These are phyloP conservation scores for Dexiosoma caninum DNA, from an alignment of 2,888 invertebrate genomes.

Conservation along the genomic window DNA sequence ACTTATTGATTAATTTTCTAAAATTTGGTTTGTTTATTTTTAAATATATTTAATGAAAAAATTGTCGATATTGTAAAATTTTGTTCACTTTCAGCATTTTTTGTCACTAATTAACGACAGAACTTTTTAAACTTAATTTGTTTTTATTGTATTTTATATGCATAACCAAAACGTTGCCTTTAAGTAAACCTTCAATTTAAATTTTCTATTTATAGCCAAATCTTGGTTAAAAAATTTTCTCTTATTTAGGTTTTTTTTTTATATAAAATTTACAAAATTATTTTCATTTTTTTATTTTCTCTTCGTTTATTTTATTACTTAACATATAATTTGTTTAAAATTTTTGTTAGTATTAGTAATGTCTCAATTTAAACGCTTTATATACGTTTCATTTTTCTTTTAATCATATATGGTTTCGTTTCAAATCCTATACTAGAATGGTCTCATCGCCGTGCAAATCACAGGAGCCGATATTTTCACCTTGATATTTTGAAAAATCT, in stretches of 20 bases:
- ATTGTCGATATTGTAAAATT: slow-evolving; percentile 45
- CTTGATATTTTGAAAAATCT: slow-evolving; percentile 81
- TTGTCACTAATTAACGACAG: slow-evolving; percentile 39
- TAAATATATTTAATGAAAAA: slow-evolving; percentile 41
- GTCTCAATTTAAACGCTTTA: slow-evolving; percentile 41
- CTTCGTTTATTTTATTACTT: slow-evolving; percentile 31
- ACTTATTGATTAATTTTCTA: slow-evolving; percentile 52
- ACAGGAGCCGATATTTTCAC: slow-evolving; percentile 81
- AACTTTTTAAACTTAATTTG: not conserved
- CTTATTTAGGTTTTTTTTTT: slow-evolving; percentile 26
- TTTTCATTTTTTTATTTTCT: slow-evolving; percentile 43
- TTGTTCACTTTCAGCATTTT: slow-evolving; percentile 48
- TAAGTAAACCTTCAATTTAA: not conserved
- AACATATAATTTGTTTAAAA: slow-evolving; percentile 56
- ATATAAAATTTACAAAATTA: slow-evolving; percentile 62
- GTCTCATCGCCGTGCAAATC: slow-evolving; percentile 78
- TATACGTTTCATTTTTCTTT: slow-evolving; percentile 63
- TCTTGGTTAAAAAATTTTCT: not conserved
- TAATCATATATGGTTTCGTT: slow-evolving; percentile 64
- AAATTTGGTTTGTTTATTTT: slow-evolving; percentile 35
- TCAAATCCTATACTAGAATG: slow-evolving; percentile 74
- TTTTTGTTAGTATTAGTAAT: slow-evolving; percentile 41
- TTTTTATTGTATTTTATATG: not conserved
- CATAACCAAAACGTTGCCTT: not conserved
- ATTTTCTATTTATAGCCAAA: not conserved